Evolutionary conservation across 2,797 vertebrate species (phyloP).

Genomic region (Chromobotia macracanthus): DNA sequence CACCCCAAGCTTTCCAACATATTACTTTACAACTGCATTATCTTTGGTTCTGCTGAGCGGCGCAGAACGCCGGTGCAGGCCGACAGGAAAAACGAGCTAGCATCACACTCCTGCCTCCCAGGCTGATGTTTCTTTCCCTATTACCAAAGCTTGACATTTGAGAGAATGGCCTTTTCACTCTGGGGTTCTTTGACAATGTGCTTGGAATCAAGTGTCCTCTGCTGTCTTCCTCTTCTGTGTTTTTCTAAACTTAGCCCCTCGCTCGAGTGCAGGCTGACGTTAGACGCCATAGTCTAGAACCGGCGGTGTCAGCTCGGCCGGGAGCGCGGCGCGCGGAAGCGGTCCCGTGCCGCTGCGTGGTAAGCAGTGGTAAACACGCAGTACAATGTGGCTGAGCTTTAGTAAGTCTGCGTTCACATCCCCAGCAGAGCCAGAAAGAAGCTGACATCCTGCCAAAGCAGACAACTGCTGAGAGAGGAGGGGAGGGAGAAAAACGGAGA

Average conservation of each 20-base stretch:
- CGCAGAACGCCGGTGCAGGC: slow-evolving; percentile 46
- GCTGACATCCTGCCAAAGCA: slow-evolving; percentile 55
- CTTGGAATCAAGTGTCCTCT: slow-evolving; percentile 53
- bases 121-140: slow-evolving; percentile 49
- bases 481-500: neutral
- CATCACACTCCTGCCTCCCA: slow-evolving; percentile 28
- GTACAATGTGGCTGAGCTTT: slow-evolving; percentile 49
- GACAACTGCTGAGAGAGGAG: slow-evolving; percentile 46
- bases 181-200: slow-evolving; percentile 51
- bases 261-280: slow-evolving; percentile 26
- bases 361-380: slow-evolving; percentile 52
- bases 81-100: slow-evolving; percentile 46
- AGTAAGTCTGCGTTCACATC: slow-evolving; percentile 50
- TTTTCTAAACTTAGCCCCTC: slow-evolving; percentile 49
- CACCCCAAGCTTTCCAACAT: slow-evolving; percentile 41
- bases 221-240: slow-evolving; percentile 44
- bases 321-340: neutral
- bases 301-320: slow-evolving; percentile 21
- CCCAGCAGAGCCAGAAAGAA: slow-evolving; percentile 46
- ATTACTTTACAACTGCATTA: slow-evolving; percentile 60
- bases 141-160: slow-evolving; percentile 59
- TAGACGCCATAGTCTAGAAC: slow-evolving; percentile 22
- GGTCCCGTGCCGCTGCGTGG: slow-evolving; percentile 44
- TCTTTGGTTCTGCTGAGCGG: slow-evolving; percentile 58
- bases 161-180: slow-evolving; percentile 60